Evolutionary conservation across 2,797 vertebrate genomes (phyloP).

Genomic region (Gadopsis bispinosus): DNA sequence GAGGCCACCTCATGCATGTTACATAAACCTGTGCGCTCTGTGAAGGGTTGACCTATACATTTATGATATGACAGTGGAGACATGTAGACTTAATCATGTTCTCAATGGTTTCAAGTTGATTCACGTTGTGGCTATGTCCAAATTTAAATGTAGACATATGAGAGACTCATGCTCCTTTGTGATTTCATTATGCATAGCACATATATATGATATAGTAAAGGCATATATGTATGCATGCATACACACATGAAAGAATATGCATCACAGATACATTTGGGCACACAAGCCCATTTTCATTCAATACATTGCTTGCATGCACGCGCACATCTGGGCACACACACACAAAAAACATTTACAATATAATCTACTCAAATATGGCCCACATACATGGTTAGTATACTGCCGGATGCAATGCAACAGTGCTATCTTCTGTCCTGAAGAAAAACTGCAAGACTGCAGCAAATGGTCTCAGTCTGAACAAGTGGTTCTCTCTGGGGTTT

Average conservation of each 20-base stretch:
- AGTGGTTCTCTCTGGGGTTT: constrained; percentile 38
- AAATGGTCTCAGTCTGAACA: constrained; percentile 58
- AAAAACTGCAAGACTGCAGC: constrained; percentile 71
- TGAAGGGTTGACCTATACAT: constrained; percentile 9
- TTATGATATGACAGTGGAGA: constrained; percentile 24
- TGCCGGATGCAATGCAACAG: constrained; percentile 61
- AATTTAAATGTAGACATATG: constrained; percentile 10
- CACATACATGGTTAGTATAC: constrained; percentile 17
- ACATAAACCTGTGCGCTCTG: constrained; percentile 44
- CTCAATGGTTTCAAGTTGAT: constrained; percentile 16
- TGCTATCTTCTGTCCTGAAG: constrained; percentile 66
- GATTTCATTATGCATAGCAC: constrained; percentile 13
- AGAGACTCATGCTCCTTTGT: not conserved
- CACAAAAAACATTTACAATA: constrained; percentile 18
- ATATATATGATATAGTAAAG: constrained; percentile 3
- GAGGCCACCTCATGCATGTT: constrained; percentile 53
- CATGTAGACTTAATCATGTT: constrained; percentile 29
- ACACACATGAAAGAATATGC: constrained; percentile 7
- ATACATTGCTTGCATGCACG: constrained; percentile 8
- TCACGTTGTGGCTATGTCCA: not conserved
- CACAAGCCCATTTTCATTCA: constrained; percentile 18
- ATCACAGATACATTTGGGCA: constrained; percentile 20
- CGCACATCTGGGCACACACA: not conserved
- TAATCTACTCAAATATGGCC: constrained; percentile 34
- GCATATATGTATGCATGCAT: constrained; percentile 16